These are phyloP conservation scores for Manacus vitellinus DNA, from an alignment of 2,113 vertebrate genomes.

Conservation along the genomic window DNA sequence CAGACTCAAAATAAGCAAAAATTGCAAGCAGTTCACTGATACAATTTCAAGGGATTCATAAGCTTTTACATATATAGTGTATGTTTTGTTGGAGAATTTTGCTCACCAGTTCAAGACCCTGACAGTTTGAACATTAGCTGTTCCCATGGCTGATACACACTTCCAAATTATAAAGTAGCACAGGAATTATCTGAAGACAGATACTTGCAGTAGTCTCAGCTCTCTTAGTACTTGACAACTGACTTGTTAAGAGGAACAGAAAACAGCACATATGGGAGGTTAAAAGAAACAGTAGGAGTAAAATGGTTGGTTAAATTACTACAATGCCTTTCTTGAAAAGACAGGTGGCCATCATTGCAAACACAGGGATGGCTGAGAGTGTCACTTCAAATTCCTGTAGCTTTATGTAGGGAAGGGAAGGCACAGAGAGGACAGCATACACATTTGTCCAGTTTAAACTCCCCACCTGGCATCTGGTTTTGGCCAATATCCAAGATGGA, in stretches of 20 bases:
- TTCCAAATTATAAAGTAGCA: background rate
- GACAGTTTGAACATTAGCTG: background rate
- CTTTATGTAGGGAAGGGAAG: background rate
- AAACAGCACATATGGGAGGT: background rate
- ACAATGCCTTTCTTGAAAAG: background rate
- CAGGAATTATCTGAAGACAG: background rate
- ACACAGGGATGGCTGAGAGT: no score
- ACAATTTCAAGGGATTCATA: background rate
- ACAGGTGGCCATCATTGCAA: background rate
- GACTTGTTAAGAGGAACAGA: background rate
- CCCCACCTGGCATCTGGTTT: background rate
- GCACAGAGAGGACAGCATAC: background rate
- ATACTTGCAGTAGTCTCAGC: background rate
- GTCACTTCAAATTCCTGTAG: background rate
- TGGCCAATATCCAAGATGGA: background rate
- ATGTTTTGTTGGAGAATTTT: background rate
- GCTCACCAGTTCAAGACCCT: background rate
- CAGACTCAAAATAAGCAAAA: background rate
- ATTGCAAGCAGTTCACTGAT: background rate
- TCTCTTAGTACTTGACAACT: background rate
- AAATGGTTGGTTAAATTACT: background rate
- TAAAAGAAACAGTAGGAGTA: background rate
- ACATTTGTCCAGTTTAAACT: background rate
- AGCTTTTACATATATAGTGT: background rate
- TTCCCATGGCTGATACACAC: background rate